Evolutionary conservation across 2,113 vertebrate species (phyloP).

Genomic region (Gnathonemus echidnorhynchus): DNA sequence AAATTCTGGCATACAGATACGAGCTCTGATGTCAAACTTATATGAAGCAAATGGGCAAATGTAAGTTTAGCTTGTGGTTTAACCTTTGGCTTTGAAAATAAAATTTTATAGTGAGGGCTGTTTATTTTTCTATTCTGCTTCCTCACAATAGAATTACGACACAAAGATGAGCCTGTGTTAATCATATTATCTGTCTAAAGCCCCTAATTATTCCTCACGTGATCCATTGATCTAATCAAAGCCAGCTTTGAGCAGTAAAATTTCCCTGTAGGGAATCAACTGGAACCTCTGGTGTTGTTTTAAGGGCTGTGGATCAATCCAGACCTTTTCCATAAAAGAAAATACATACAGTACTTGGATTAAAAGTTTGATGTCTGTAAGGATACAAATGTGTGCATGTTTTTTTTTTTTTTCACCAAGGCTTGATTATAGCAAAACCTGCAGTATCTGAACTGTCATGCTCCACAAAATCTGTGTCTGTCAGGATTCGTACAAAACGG

Average conservation of each 20-base stretch:
- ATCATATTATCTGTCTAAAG: slow-evolving; percentile 1
- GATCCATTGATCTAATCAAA: not conserved
- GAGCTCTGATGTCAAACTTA: not conserved
- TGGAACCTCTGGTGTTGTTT: not conserved
- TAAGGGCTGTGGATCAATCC: not conserved
- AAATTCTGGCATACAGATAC: not conserved
- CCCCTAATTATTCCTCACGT: not conserved
- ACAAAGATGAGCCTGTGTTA: not conserved
- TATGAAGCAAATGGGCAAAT: not conserved
- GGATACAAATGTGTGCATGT: not conserved
- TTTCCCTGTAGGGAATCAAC: not conserved
- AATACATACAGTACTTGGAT: not conserved
- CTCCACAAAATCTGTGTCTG: not conserved
- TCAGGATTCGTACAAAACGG: not conserved
- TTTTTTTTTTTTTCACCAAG: not conserved
- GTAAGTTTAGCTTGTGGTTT: not conserved
- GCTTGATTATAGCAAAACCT: too few species aligned
- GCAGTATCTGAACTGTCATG: not conserved
- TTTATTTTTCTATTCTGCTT: not conserved
- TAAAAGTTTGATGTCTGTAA: not conserved
- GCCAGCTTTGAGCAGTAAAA: not conserved
- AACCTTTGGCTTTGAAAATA: not conserved
- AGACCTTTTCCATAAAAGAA: not conserved
- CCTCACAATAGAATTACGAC: not conserved
- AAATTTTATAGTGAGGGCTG: not conserved